Conservation (phyloP, 2,113 vertebrate genomes). For the Dermatemys mawii region DNA sequence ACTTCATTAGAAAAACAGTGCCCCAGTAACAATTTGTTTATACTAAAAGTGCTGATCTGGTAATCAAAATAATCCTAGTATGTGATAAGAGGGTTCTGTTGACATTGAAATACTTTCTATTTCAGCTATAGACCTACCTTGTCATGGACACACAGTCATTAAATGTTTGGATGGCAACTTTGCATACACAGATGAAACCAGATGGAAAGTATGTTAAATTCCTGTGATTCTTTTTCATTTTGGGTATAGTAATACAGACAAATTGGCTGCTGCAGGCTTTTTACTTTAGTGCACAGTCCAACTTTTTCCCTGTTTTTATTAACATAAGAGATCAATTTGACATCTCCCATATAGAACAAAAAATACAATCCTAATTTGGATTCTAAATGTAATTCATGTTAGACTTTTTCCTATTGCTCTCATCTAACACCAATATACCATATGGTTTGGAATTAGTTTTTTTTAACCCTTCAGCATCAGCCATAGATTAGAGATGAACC, state of each 20-base stretch:
- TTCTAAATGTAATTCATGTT: background rate
- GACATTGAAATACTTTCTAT: background rate
- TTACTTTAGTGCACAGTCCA: background rate
- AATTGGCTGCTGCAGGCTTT: background rate
- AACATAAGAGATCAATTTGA: background rate
- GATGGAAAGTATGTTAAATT: background rate
- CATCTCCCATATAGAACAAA: background rate
- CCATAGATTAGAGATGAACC: background rate
- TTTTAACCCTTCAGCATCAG: background rate
- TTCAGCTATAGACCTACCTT: background rate
- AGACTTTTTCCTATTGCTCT: background rate
- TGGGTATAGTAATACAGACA: background rate
- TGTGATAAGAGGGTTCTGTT: too few relatives aligned
- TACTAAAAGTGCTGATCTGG: too few relatives aligned
- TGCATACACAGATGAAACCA: background rate
- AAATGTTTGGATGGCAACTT: background rate
- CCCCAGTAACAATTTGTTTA: too few relatives aligned
- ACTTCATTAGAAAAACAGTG: too few relatives aligned
- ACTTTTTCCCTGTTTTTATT: accelerated
- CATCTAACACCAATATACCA: background rate
- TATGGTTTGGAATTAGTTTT: background rate
- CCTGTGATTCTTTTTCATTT: background rate
- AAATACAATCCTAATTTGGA: background rate
- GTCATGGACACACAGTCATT: background rate
- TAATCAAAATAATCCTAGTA: too few relatives aligned